phyloP scores from a whole-genome alignment of 2,113 vertebrate genomes.

The Podilymbus podiceps region DNA sequence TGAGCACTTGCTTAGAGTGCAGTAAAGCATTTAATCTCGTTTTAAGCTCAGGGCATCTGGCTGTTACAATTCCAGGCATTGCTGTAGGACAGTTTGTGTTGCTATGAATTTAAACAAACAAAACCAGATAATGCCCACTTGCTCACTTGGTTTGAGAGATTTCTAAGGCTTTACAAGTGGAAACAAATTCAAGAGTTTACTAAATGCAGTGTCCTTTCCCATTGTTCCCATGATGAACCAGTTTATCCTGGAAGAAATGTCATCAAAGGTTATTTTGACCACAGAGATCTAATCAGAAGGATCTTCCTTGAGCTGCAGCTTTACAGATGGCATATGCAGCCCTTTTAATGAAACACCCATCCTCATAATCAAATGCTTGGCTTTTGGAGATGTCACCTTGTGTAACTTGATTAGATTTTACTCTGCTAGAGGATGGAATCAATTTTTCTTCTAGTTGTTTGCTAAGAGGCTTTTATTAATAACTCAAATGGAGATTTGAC shows the following conservation, averaged over 20 bases:
- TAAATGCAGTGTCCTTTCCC: not conserved
- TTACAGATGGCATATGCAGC: not conserved
- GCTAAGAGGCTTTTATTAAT: slow-evolving; percentile 62
- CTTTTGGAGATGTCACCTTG: slow-evolving; percentile 59
- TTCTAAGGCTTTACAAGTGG: not conserved
- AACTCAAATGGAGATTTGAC: slow-evolving; percentile 42
- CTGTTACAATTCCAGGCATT: not conserved
- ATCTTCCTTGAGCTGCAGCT: not conserved
- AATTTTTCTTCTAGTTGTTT: slow-evolving; percentile 28
- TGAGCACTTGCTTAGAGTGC: not conserved
- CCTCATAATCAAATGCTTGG: not conserved
- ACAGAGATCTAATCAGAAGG: not conserved
- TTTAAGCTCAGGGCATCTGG: not conserved
- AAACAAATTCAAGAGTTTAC: not conserved
- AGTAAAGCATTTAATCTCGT: not conserved
- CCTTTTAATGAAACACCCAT: slow-evolving; percentile 38
- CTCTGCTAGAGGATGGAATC: slow-evolving; percentile 32
- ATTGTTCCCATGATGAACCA: not conserved
- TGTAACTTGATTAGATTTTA: slow-evolving; percentile 28
- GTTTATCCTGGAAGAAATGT: not conserved
- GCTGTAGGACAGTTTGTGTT: not conserved
- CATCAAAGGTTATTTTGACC: not conserved
- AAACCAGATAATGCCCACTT: not conserved
- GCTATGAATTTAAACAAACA: not conserved
- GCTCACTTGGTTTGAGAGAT: not conserved